Evolutionary conservation across 2,113 vertebrate genomes (phyloP).

Genomic region (Ellobius talpinus): DNA sequence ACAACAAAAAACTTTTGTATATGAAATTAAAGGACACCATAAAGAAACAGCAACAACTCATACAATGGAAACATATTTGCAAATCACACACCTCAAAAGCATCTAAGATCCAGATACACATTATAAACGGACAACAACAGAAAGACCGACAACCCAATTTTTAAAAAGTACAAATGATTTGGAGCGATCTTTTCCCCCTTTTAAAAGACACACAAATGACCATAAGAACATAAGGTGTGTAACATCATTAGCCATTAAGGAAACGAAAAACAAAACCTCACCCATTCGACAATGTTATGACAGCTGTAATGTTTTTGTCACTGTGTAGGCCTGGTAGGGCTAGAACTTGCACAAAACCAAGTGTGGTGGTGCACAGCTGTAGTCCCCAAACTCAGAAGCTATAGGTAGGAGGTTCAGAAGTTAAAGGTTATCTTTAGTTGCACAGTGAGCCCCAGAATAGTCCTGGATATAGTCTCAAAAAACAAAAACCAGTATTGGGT

Average conservation of each 20-base stretch:
- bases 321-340: neutral
- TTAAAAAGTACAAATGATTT: slow-evolving; percentile 4
- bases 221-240: neutral
- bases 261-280: slow-evolving; percentile 14
- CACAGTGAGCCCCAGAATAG: neutral
- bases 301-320: no score
- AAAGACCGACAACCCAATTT: neutral
- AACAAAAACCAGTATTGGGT: neutral
- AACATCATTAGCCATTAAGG: neutral
- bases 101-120: neutral
- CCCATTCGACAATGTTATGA: neutral
- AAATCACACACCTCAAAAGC: neutral
- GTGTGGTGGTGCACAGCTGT: neutral
- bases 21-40: neutral
- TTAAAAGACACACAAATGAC: neutral
- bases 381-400: no score
- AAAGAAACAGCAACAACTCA: neutral
- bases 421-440: neutral
- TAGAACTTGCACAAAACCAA: neutral
- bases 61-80: neutral
- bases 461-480: neutral
- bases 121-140: neutral
- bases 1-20: slow-evolving; percentile 11
- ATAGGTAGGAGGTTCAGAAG: neutral
- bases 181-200: neutral